These are phyloP conservation scores for Pristionchus entomophagus DNA, from an alignment of 2,888 invertebrate genomes.

Conservation along the genomic window DNA sequence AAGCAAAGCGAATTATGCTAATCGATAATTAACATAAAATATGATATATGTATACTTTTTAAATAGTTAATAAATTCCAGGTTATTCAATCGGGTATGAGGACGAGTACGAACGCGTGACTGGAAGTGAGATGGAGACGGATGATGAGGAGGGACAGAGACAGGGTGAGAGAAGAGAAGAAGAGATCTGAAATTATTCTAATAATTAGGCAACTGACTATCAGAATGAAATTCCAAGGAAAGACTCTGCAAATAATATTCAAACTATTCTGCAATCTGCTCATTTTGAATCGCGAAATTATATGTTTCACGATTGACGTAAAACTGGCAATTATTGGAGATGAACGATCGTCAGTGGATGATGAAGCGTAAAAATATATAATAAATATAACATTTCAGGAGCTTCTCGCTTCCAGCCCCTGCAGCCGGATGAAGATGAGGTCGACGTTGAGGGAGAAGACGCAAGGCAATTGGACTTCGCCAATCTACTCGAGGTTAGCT, in stretches of 20 bases:
- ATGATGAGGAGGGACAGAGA: constrained; percentile 56
- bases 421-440: background rate
- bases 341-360: background rate
- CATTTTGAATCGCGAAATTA: too few relatives aligned
- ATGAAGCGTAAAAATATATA: background rate
- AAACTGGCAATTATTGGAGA: background rate
- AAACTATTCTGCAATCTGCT: too few relatives aligned
- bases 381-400: background rate
- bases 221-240: too few relatives aligned
- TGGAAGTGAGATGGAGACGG: constrained; percentile 59
- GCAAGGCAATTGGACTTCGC: background rate
- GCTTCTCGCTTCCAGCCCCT: background rate
- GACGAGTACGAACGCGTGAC: constrained; percentile 70
- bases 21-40: too few relatives aligned
- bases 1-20: too few relatives aligned
- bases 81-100: constrained; percentile 61
- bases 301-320: background rate
- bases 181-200: background rate
- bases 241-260: too few relatives aligned
- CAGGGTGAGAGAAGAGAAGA: background rate
- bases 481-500: background rate
- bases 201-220: background rate
- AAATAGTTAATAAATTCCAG: background rate
- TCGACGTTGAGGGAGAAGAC: background rate
- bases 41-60: background rate